Conservation (phyloP, 1,140 invertebrate species). For the Brachionus manjavacas region DNA sequence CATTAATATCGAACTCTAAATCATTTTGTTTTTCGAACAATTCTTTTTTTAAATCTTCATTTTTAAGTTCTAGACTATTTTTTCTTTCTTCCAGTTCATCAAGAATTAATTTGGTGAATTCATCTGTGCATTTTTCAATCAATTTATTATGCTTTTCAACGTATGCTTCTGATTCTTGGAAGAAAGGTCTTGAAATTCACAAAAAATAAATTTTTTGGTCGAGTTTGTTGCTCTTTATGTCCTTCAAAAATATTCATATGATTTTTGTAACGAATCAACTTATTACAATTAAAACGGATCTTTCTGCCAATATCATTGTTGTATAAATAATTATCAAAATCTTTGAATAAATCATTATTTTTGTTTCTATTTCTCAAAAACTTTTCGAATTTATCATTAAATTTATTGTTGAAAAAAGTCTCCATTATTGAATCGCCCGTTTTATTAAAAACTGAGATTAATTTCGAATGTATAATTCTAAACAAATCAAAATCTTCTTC, state of each 20-base stretch:
- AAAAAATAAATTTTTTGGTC: neutral
- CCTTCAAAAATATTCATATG: neutral
- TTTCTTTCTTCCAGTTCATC: neutral
- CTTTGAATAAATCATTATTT: neutral
- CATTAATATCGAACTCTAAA: neutral
- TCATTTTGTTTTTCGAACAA: neutral
- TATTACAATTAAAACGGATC: neutral
- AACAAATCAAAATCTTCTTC: neutral
- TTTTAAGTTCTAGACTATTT: neutral
- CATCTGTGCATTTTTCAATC: neutral
- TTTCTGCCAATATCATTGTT: neutral
- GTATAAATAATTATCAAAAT: neutral
- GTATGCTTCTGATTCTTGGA: neutral
- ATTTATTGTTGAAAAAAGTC: neutral
- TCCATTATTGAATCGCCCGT: neutral
- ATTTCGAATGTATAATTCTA: neutral
- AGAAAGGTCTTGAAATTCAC: neutral
- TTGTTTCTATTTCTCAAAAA: neutral
- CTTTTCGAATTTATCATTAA: conserved; percentile 5
- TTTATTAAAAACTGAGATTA: neutral
- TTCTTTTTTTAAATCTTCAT: neutral
- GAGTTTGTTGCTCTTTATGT: neutral
- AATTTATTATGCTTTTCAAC: neutral
- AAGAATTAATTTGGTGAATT: neutral
- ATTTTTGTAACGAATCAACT: neutral